phyloP scores from a whole-genome alignment of 2,797 vertebrate genomes.

The Cebuella pygmaea region DNA sequence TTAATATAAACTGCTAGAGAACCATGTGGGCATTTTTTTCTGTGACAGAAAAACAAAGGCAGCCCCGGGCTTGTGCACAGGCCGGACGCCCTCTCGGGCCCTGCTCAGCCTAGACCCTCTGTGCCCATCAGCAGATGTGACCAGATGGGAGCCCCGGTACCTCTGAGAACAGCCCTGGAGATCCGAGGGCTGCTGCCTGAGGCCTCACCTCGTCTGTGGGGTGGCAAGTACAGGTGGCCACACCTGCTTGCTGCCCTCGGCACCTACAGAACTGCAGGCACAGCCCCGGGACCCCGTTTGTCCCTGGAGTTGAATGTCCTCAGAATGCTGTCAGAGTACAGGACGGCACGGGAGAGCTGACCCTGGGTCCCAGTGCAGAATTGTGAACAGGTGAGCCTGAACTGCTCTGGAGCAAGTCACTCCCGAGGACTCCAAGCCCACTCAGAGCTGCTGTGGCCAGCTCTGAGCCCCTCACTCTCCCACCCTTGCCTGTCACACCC shows the following conservation, averaged over 20 bases:
- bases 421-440: neutral
- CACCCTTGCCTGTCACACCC: rapidly evolving
- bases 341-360: neutral
- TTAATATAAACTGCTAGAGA: neutral
- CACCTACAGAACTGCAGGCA: neutral
- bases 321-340: too few relatives aligned
- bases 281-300: rapidly evolving
- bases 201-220: neutral
- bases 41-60: neutral
- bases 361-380: neutral
- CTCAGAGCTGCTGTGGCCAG: neutral
- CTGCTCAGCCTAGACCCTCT: neutral
- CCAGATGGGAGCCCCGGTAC: neutral
- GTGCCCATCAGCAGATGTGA: neutral
- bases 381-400: neutral
- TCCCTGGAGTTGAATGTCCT: neutral
- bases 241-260: too few relatives aligned
- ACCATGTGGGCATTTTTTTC: neutral
- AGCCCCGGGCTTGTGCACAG: neutral
- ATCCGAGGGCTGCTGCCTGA: neutral
- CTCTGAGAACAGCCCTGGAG: too few relatives aligned
- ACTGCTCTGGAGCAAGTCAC: neutral
- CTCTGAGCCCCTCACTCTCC: neutral
- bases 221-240: neutral
- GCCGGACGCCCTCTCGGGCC: neutral